Percentiles rank a stretch among this genome's conserved stretches.
phyloP scores from a whole-genome alignment of 2,797 vertebrate species.

The Potorous gilbertii region DNA sequence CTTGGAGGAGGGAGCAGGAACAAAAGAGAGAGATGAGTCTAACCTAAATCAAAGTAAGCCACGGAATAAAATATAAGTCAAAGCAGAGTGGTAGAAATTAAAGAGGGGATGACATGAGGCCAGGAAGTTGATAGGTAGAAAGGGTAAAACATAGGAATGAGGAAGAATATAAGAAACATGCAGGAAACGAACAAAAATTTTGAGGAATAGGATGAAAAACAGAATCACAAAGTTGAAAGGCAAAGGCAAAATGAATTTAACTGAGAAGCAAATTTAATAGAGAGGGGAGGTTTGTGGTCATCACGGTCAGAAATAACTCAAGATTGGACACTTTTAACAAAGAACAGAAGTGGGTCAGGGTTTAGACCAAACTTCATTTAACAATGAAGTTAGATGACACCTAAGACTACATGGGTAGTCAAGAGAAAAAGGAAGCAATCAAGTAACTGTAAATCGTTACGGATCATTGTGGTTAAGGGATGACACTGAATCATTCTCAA shows the following conservation, averaged over 20 bases:
- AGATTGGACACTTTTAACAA: not conserved
- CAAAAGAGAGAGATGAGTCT: not conserved
- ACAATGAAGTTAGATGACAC: not conserved
- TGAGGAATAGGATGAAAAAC: not conserved
- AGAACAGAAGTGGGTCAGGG: not conserved
- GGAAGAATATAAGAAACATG: not conserved
- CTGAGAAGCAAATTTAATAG: not conserved
- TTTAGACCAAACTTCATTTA: not conserved
- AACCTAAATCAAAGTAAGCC: not conserved
- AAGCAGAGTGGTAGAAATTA: not conserved
- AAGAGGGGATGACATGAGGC: constrained; percentile 2
- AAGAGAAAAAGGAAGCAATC: not conserved
- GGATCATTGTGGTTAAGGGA: not conserved
- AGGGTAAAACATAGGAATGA: not conserved
- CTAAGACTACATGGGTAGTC: not conserved
- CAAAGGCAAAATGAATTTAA: not conserved
- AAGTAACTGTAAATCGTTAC: not conserved
- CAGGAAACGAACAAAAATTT: not conserved
- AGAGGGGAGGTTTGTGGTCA: not conserved
- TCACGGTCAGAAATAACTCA: not conserved
- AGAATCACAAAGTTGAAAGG: not conserved
- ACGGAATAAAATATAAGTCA: not conserved
- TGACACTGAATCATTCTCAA: not conserved
- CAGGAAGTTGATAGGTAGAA: constrained; percentile 30
- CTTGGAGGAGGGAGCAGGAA: not conserved